Base-by-base conservation (phyloP, 2,888 invertebrate genomes). In the Abrostola triplasia region DNA sequence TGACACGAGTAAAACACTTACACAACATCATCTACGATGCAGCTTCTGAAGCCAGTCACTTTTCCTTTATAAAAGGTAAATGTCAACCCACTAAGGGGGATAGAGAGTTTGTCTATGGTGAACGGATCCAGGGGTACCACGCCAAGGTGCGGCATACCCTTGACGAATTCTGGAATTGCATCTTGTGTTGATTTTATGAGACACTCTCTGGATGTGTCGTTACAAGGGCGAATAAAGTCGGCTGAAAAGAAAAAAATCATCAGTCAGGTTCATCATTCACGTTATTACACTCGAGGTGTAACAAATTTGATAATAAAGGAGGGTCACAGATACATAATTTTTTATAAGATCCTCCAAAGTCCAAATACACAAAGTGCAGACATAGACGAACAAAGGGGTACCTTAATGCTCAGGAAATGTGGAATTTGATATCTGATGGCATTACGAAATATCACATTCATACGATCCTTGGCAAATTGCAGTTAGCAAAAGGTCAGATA, bases 31-130 rank as follows among this genome's bases (percentile, higher is more conserved):
- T 93, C 93, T 0, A 94, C 89, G 36, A 92, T 89, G 61, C 90
- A 90, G 5, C 90, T 91, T 38, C 79, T 88, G 73, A 94, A 94
- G 5, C 94, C 94, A 0, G 88, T 69, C 6, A 93, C 92, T 82
- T 88, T 92, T 63, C 93, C 94, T 44, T 91, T 76, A 51, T 90
- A 90, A 68, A 93, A 92, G 0, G 93, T 92, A n/a, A 92, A 87
- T 62, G 90, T 90, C 5, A 94, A 74, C 0, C 93, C 93, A 41
- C 55, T 89, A 5, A 94, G 76, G 0, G 92, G 92, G 44, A 94
- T 88, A 0, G 90, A 67, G 8, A 94, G 74, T 49, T 90, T 87
- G 0, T 93, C 91, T n/a, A 94, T 91, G 11, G 82, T 80, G 64
- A 94, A 94, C 0, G 94, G 94, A 63, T 94, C 94, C 42, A 94